A percentile compares a stretch with the other conserved stretches of the same genome.
Conservation (phyloP, 92 coral and sea anemone species). For the Virgularia gustaviana region DNA sequence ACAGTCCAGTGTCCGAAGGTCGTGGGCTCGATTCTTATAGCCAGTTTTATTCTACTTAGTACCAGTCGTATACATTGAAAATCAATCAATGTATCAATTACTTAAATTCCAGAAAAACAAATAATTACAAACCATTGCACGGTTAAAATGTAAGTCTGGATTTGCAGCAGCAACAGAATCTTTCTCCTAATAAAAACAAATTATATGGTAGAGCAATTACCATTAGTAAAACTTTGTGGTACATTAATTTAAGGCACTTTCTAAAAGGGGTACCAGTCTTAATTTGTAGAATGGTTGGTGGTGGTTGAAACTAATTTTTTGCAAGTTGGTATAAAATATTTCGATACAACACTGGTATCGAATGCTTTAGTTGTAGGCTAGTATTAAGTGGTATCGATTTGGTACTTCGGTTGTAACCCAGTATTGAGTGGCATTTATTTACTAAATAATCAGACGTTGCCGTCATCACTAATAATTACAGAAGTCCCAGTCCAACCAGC, state of each 20-base stretch:
- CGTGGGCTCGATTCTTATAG: too few relatives aligned
- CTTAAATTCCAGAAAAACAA: too few relatives aligned
- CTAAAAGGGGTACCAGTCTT: neutral
- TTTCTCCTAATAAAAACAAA: constrained; percentile 59
- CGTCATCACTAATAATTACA: too few relatives aligned
- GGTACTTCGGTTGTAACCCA: too few relatives aligned
- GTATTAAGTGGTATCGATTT: too few relatives aligned
- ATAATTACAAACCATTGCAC: constrained; percentile 81
- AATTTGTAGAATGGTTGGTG: neutral
- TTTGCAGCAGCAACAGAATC: constrained; percentile 79
- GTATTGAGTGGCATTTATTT: too few relatives aligned
- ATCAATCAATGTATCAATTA: too few relatives aligned
- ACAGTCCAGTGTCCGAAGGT: too few relatives aligned
- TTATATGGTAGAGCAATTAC: neutral
- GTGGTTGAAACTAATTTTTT: neutral
- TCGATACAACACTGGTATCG: too few relatives aligned
- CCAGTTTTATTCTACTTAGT: neutral
- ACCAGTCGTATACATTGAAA: neutral
- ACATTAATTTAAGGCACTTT: neutral
- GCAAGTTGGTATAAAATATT: neutral
- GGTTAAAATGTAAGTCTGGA: constrained; percentile 92
- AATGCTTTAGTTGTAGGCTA: too few relatives aligned
- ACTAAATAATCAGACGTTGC: too few relatives aligned
- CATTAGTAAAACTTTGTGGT: neutral
- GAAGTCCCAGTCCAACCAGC: too few relatives aligned